phyloP scores from a whole-genome alignment of 1,140 invertebrate species.

The Akabosia matsudoensis region DNA sequence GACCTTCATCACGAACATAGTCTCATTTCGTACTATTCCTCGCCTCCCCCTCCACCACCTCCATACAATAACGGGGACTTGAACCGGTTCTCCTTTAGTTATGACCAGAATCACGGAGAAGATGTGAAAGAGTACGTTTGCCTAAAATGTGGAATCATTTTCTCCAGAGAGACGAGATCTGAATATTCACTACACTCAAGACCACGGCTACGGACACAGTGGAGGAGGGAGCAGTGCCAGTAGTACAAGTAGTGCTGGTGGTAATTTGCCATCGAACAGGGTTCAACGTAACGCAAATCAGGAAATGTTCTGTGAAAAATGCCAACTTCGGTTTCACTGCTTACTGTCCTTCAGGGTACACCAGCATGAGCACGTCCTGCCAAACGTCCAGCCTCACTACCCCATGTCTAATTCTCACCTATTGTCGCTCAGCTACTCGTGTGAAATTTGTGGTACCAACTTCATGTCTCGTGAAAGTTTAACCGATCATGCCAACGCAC shows the following conservation, averaged over 20 bases:
- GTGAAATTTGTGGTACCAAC: conserved; percentile 11
- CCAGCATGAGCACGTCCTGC: conserved; percentile 12
- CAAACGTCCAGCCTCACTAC: conserved; percentile 17
- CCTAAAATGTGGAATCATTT: conserved; percentile 1
- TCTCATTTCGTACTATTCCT: background rate
- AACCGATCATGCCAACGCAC: background rate
- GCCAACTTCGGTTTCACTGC: conserved; percentile 10
- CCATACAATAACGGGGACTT: background rate
- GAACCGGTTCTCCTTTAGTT: background rate
- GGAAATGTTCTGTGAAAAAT: conserved; percentile 13
- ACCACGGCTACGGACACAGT: conserved; percentile 3
- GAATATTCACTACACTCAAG: conserved; percentile 1
- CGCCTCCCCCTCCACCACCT: background rate
- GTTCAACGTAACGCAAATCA: background rate
- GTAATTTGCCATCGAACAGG: background rate
- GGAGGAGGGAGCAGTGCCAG: background rate
- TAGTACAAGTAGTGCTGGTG: background rate
- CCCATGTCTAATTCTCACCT: conserved; percentile 1
- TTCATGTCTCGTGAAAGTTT: conserved; percentile 10
- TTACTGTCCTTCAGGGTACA: conserved; percentile 6
- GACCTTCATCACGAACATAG: background rate
- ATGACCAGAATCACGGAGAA: background rate
- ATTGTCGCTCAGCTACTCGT: conserved; percentile 1
- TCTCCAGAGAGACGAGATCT: background rate
- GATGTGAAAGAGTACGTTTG: background rate